These are phyloP conservation scores for Myrmophylax atrothorax DNA, from an alignment of 2,113 vertebrate genomes.

Conservation along the genomic window DNA sequence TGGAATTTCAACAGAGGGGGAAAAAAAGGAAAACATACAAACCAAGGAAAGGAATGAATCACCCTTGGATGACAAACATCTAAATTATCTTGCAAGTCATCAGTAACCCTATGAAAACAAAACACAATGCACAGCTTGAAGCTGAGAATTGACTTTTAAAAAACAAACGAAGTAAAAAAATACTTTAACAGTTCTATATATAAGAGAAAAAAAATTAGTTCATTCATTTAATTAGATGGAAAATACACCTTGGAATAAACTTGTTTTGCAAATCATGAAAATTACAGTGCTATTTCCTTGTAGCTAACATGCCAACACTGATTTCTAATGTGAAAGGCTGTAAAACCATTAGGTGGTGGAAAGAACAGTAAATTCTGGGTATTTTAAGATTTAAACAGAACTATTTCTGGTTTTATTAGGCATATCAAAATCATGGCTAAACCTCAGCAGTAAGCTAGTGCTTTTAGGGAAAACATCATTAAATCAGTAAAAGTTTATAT, in stretches of 20 bases:
- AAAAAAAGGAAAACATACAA: not conserved
- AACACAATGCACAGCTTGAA: not conserved
- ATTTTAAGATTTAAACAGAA: conserved; percentile 48
- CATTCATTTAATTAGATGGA: conserved; percentile 2
- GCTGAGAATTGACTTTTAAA: not conserved
- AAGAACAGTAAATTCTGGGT: conserved; percentile 48
- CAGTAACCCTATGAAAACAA: not conserved
- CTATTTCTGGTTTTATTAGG: conserved; percentile 52
- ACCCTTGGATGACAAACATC: not conserved
- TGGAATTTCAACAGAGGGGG: not conserved
- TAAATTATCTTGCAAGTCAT: not conserved
- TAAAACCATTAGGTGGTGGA: conserved; percentile 45
- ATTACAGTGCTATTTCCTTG: conserved; percentile 23
- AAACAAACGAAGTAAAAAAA: not conserved
- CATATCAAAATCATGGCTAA: conserved; percentile 53
- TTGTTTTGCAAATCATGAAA: conserved; percentile 19
- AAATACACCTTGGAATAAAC: conserved; percentile 3
- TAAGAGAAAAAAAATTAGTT: not conserved
- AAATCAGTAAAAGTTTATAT: conserved; percentile 72
- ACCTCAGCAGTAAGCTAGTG: conserved; percentile 48
- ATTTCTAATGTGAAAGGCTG: conserved; percentile 25
- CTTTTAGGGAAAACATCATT: conserved; percentile 63
- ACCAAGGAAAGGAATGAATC: not conserved
- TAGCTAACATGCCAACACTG: conserved; percentile 1
- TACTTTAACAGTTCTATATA: not conserved